These are phyloP conservation scores for Leptinotarsa rubiginosa DNA, from an alignment of 2,888 invertebrate genomes.

Conservation along the genomic window DNA sequence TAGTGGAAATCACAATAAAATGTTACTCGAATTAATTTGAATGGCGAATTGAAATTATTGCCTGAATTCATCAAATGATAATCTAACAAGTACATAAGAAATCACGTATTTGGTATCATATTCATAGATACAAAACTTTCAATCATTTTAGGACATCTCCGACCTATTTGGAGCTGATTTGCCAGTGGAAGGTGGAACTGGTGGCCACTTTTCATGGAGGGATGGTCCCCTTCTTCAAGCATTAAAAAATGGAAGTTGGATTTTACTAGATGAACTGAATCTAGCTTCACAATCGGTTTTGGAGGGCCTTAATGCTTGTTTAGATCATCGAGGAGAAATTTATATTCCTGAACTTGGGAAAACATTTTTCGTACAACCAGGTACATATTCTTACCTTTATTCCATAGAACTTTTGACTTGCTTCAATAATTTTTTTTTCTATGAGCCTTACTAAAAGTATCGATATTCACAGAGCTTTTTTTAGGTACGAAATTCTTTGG, in stretches of 20 bases:
- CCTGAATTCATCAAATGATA: too few relatives aligned
- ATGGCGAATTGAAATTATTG: too few relatives aligned
- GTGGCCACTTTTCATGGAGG: constrained; percentile 93
- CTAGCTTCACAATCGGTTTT: constrained; percentile 97
- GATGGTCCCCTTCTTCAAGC: constrained; percentile 96
- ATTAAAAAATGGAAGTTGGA: constrained; percentile 93
- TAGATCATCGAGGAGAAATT: constrained; percentile 97
- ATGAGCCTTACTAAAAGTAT: not conserved
- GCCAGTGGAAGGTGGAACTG: constrained; percentile 87
- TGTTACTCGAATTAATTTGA: too few relatives aligned
- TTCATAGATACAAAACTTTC: too few relatives aligned
- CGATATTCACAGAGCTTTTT: constrained; percentile 28
- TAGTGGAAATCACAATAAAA: too few relatives aligned
- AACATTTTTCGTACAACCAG: constrained; percentile 80
- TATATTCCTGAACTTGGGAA: constrained; percentile 94
- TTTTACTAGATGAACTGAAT: constrained; percentile 97
- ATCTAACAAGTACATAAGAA: not conserved
- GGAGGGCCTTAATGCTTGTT: constrained; percentile 97
- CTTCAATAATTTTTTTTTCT: not conserved
- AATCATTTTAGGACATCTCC: constrained; percentile 80
- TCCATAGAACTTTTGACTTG: not conserved
- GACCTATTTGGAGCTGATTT: constrained; percentile 98
- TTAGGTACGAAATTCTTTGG: constrained; percentile 89
- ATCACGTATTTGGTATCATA: not conserved
- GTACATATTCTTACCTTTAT: constrained; percentile 27